These are phyloP conservation scores for Porites evermanni DNA, from an alignment of 92 coral and sea anemone genomes.

Conservation along the genomic window DNA sequence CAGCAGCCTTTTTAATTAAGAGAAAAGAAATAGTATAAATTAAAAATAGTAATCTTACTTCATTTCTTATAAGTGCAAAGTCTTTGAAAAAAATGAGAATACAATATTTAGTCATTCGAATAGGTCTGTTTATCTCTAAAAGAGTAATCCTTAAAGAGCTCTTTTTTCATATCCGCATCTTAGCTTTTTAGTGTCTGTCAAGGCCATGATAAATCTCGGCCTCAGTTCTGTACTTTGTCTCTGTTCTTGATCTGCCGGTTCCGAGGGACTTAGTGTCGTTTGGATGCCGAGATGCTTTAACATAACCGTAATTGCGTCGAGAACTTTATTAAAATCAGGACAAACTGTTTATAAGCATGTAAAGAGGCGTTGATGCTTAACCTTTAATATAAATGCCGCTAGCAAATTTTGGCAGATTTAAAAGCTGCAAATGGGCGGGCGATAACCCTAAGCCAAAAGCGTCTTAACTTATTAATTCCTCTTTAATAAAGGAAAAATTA, in stretches of 20 bases:
- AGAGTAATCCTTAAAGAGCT: slow-evolving; percentile 21
- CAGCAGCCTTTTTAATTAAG: too few species aligned
- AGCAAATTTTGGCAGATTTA: slow-evolving; percentile 15
- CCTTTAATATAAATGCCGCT: slow-evolving; percentile 12
- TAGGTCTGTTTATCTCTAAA: background rate
- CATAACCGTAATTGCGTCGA: background rate
- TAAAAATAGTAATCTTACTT: too few species aligned
- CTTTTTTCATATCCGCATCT: slow-evolving; percentile 21
- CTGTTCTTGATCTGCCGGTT: slow-evolving; percentile 18
- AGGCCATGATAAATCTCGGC: slow-evolving; percentile 9
- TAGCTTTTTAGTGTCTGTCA: background rate
- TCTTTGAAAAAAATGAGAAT: background rate
- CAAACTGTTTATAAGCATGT: slow-evolving; percentile 5
- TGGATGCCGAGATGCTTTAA: background rate
- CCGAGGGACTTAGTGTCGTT: slow-evolving; percentile 17
- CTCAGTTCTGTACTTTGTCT: background rate
- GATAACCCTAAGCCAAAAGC: background rate
- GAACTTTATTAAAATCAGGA: background rate
- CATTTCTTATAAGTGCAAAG: too few species aligned
- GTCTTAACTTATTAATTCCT: slow-evolving; percentile 1
- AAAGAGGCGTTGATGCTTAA: background rate
- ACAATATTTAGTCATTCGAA: background rate
- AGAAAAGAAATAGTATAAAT: too few species aligned
- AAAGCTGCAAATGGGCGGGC: slow-evolving; percentile 20
- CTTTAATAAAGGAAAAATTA: slow-evolving; percentile 6